Evolutionary conservation across 2,888 invertebrate genomes (phyloP).

Genomic region (Eupsilia transversa): DNA sequence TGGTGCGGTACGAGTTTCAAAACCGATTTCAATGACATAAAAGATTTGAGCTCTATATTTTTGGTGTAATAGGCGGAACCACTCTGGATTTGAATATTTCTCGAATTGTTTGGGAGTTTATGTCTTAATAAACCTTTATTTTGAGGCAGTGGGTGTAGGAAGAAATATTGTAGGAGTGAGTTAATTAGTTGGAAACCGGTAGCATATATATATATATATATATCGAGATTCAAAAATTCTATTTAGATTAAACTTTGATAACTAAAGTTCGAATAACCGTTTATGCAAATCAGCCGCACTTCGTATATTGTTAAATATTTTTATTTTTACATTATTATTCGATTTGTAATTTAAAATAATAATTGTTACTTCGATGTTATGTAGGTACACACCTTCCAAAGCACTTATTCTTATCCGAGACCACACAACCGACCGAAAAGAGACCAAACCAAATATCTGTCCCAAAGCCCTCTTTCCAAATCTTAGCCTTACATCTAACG

Average conservation of each 20-base stretch:
- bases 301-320: not conserved
- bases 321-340: too few species aligned
- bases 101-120: constrained; percentile 52
- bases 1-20: constrained; percentile 44
- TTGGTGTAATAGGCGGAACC: constrained; percentile 44
- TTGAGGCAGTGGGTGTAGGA: constrained; percentile 28
- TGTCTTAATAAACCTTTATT: constrained; percentile 57
- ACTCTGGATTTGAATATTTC: constrained; percentile 61
- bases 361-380: too few species aligned
- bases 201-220: too few species aligned
- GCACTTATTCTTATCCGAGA: constrained; percentile 3
- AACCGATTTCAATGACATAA: constrained; percentile 53
- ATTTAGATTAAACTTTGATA: constrained; percentile 37
- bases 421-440: constrained; percentile 5
- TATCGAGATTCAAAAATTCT: constrained; percentile 19
- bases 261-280: constrained; percentile 5
- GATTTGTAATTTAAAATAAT: too few species aligned
- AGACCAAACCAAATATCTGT: not conserved
- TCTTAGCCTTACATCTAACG: constrained; percentile 25
- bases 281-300: not conserved
- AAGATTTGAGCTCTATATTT: constrained; percentile 48
- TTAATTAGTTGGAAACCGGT: constrained; percentile 43
- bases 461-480: constrained; percentile 32
- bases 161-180: constrained; percentile 25
- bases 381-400: not conserved